Evolutionary conservation across 2,113 vertebrate species (phyloP).

Genomic region (Lonchura striata): DNA sequence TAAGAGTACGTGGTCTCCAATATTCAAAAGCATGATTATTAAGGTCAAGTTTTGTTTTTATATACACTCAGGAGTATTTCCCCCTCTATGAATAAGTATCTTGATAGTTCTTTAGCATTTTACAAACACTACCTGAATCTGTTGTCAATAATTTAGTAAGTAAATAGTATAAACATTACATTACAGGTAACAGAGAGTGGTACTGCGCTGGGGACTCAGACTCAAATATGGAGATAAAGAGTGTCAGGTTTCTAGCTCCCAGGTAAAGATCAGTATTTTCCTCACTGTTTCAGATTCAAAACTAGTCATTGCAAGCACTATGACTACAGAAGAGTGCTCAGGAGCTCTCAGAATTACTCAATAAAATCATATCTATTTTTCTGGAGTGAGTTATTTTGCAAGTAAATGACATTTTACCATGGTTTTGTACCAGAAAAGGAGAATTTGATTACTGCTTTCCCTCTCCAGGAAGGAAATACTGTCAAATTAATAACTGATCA

Average conservation of each 20-base stretch:
- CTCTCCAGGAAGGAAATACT: background rate
- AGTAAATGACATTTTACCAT: background rate
- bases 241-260: background rate
- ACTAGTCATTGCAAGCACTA: background rate
- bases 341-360: background rate
- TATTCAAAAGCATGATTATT: background rate
- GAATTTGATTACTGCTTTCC: background rate
- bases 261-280: background rate
- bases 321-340: background rate
- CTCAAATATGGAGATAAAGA: background rate
- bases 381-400: background rate
- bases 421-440: background rate
- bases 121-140: background rate
- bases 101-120: background rate
- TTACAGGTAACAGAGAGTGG: background rate
- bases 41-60: background rate
- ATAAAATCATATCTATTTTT: background rate
- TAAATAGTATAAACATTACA: background rate
- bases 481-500: slow-evolving; percentile 5
- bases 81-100: background rate
- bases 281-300: background rate
- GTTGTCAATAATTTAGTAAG: background rate
- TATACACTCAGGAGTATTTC: background rate
- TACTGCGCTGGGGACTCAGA: background rate
- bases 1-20: background rate